phyloP scores from a whole-genome alignment of 2,113 vertebrate species.

The Dasyornis broadbenti region DNA sequence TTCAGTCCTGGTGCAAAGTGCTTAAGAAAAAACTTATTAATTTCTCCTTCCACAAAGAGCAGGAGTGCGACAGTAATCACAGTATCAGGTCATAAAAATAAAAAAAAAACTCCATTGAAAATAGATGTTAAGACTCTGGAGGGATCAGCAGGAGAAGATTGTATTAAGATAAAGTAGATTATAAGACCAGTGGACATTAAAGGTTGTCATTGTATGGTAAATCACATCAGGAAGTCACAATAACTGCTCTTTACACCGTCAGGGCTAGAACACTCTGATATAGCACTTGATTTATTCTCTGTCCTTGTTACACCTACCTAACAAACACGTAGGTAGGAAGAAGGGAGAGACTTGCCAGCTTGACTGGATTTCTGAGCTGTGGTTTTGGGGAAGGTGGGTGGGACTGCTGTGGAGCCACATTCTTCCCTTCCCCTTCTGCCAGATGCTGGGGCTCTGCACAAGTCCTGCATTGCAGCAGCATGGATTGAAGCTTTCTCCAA shows the following conservation, averaged over 20 bases:
- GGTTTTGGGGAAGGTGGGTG: not conserved
- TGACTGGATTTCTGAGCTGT: not conserved
- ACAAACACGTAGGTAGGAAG: not conserved
- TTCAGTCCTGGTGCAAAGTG: constrained; percentile 27
- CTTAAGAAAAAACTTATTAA: constrained; percentile 74
- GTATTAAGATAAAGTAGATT: constrained; percentile 77
- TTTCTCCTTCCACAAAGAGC: constrained; percentile 68
- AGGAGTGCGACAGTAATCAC: constrained; percentile 65
- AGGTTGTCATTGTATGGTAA: constrained; percentile 64
- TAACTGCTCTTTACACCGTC: constrained; percentile 3
- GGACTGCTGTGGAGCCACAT: not conserved
- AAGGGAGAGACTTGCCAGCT: not conserved
- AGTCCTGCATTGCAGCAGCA: not conserved
- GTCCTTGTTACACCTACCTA: not conserved
- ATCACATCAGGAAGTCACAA: constrained; percentile 53
- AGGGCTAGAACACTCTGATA: not conserved
- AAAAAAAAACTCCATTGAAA: constrained; percentile 58
- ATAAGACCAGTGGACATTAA: constrained; percentile 48
- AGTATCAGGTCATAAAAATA: constrained; percentile 67
- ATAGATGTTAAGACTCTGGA: constrained; percentile 62
- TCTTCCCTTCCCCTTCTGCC: not conserved
- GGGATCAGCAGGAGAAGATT: constrained; percentile 69
- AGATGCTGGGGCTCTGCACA: not conserved
- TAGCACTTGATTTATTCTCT: not conserved
- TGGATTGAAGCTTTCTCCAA: not conserved